These are phyloP conservation scores for Hypomecis punctinalis DNA, from an alignment of 2,888 invertebrate species.

Conservation along the genomic window DNA sequence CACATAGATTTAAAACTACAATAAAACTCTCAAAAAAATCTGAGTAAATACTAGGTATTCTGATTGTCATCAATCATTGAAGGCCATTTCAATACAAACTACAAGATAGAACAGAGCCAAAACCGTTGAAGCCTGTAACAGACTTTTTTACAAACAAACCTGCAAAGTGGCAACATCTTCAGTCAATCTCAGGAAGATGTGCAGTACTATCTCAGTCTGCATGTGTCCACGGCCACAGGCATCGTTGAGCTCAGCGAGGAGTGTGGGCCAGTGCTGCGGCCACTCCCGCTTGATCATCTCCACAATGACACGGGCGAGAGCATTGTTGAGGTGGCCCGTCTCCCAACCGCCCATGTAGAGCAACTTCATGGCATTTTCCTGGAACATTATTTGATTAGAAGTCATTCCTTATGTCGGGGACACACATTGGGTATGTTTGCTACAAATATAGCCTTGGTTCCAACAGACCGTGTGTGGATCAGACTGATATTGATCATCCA, in stretches of 20 bases:
- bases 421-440: not conserved
- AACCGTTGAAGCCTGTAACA: no score
- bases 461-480: no score
- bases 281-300: constrained; percentile 99
- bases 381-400: constrained; percentile 12
- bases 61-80: no score
- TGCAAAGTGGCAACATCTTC: constrained; percentile 97
- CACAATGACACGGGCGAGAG: constrained; percentile 95
- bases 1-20: no score
- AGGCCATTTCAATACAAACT: no score
- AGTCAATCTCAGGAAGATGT: constrained; percentile 94
- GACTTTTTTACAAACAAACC: constrained; percentile 65
- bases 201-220: constrained; percentile 95
- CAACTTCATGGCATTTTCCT: constrained; percentile 95
- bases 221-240: constrained; percentile 93
- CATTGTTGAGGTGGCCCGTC: constrained; percentile 92
- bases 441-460: no score
- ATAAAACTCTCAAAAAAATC: no score
- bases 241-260: constrained; percentile 92
- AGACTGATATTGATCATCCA: no score
- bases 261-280: constrained; percentile 98
- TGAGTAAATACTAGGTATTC: no score
- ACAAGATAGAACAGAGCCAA: no score
- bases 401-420: not conserved
- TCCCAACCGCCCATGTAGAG: constrained; percentile 91